Base-by-base conservation (phyloP, 2,797 vertebrate genomes). In the Tokudaia muenninki region DNA sequence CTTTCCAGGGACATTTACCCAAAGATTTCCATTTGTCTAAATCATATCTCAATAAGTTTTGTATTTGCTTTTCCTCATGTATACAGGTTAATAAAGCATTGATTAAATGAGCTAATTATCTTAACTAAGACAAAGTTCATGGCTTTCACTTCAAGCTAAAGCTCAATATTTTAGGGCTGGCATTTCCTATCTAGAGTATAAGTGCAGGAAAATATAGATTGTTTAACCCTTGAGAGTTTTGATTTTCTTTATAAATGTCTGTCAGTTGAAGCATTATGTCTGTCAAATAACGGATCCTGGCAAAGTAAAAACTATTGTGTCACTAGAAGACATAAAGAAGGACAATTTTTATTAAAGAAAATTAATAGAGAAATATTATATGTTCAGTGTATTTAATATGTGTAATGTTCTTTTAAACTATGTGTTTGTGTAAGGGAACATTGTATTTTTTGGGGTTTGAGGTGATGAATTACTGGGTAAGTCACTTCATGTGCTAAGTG, bases 31-130 rank as follows among this genome's bases (percentile, higher is more conserved):
- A 0, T 75, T 90, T 86, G 44, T 19, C 1, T 91, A 92, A 95
- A 91, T 94, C 81, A 31, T 88, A 52, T 91, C 55, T 84, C 8
- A 63, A 92, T 93, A 97, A 92, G 86, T 72, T 78, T 97, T 91
- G 0, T n/a, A 91, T 95, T 96, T 98, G 29, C 61, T 80, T n/a
- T 57, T 92, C 95, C 57, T 96, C 94, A 98, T 79, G n/a, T 92
- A 3, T 61, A 96, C 14, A 96, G 90, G 74, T 92, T 96, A 94
- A 97, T 98, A 97, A 92, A 87, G n/a, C 82, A 97, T 95, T 97
- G 59, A 90, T 97, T 98, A 98, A 84, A 94, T 97, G 74, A 98
- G 79, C 17, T 97, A 97, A 95, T 97, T 98, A 94, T 59, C 89
- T 96, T 96, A 95, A 94, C 70, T 79, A 94, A 97, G 92, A 98